phyloP scores from a whole-genome alignment of 2,888 invertebrate genomes.

The Yponomeuta malinellus region DNA sequence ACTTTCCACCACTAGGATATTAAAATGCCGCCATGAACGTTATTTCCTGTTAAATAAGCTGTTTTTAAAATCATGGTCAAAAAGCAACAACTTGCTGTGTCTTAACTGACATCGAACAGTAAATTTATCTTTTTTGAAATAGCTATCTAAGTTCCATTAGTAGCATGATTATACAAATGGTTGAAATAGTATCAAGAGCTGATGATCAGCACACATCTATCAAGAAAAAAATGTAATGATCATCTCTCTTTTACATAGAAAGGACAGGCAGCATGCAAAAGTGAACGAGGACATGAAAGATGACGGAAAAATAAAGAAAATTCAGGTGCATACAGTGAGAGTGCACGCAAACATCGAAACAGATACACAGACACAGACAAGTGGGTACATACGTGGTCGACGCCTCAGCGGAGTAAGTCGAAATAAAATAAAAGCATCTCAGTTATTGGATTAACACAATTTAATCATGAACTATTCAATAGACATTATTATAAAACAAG shows the following conservation, averaged over 20 bases:
- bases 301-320: constrained; percentile 40
- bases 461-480: constrained; percentile 73
- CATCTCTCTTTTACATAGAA: constrained; percentile 20
- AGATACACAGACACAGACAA: constrained; percentile 64
- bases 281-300: constrained; percentile 55
- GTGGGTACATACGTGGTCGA: constrained; percentile 74
- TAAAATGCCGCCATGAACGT: too few relatives aligned
- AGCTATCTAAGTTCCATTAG: not conserved
- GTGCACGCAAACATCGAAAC: constrained; percentile 72
- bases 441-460: constrained; percentile 75
- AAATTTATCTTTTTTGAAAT: not conserved
- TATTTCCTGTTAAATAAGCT: too few relatives aligned
- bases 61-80: too few relatives aligned
- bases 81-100: too few relatives aligned
- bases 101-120: too few relatives aligned
- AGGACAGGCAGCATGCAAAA: constrained; percentile 64
- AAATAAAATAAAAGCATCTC: constrained; percentile 75
- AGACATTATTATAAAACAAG: constrained; percentile 68
- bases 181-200: not conserved
- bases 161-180: not conserved
- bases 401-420: constrained; percentile 74
- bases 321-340: constrained; percentile 64
- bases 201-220: not conserved
- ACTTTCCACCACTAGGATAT: too few relatives aligned
- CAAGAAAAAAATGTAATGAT: too few relatives aligned